Conservation (phyloP, 1,140 invertebrate genomes). For the Ruditapes philippinarum region DNA sequence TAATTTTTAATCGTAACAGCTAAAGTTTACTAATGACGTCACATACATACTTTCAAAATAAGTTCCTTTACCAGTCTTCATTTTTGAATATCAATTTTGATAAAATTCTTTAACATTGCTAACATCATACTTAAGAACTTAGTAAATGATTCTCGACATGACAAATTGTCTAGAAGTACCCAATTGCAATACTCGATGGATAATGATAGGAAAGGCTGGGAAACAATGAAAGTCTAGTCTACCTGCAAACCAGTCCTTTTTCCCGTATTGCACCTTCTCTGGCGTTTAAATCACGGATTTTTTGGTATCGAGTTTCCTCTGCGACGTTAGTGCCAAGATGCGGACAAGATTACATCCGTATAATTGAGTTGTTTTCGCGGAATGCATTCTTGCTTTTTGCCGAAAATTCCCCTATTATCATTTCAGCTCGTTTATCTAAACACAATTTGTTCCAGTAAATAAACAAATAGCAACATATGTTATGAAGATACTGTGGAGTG, state of each 20-base stretch:
- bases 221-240: too few relatives aligned
- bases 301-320: conserved; percentile 18
- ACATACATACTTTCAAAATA: too few relatives aligned
- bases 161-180: too few relatives aligned
- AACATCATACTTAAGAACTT: too few relatives aligned
- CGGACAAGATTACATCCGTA: conserved; percentile 30
- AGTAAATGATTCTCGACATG: too few relatives aligned
- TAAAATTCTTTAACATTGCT: too few relatives aligned
- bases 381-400: conserved; percentile 56
- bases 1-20: too few relatives aligned
- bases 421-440: conserved; percentile 57
- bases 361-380: conserved; percentile 63
- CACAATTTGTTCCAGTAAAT: conserved; percentile 65
- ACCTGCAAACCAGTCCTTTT: background rate
- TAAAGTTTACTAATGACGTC: too few relatives aligned
- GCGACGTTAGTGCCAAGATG: conserved; percentile 8
- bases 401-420: conserved; percentile 57
- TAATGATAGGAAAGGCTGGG: too few relatives aligned
- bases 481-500: conserved; percentile 38
- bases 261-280: background rate
- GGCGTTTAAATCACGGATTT: conserved; percentile 23
- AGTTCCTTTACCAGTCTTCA: too few relatives aligned
- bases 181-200: too few relatives aligned
- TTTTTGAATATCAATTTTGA: too few relatives aligned
- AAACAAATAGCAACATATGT: conserved; percentile 65